A percentile compares a stretch with the other conserved stretches of the same genome.
Conservation (phyloP, 1,140 invertebrate genomes). For the Drosophila trapezifrons region DNA sequence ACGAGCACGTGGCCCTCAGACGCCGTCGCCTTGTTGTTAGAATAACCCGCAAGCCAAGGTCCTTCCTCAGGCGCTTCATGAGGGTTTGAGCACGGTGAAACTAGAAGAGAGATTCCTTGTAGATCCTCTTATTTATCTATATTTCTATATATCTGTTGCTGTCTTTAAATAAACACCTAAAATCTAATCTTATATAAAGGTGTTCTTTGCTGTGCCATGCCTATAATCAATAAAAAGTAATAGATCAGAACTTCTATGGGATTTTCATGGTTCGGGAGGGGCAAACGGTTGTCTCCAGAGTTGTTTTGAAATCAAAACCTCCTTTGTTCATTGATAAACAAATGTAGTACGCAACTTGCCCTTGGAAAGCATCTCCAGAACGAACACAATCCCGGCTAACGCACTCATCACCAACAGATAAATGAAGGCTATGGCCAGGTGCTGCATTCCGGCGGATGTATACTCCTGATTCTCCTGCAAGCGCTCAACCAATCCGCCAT, state of each 20-base stretch:
- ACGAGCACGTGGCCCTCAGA: conserved; percentile 12
- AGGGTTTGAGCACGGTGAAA: background rate
- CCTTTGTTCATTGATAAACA: background rate
- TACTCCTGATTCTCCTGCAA: conserved; percentile 50
- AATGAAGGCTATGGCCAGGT: conserved; percentile 67
- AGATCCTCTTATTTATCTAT: background rate
- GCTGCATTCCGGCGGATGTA: conserved; percentile 59
- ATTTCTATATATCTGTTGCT: too few species aligned
- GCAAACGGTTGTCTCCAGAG: too few species aligned
- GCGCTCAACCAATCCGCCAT: conserved; percentile 62
- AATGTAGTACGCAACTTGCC: background rate
- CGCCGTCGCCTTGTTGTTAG: conserved; percentile 1
- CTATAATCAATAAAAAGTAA: background rate
- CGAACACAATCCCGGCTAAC: conserved; percentile 35
- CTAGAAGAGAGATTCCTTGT: background rate
- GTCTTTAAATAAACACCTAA: too few species aligned
- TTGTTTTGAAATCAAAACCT: too few species aligned
- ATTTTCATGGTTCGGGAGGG: background rate
- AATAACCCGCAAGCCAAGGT: conserved; percentile 6
- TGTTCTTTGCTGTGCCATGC: too few species aligned
- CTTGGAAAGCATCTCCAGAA: conserved; percentile 37
- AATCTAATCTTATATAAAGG: too few species aligned
- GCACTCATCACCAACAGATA: conserved; percentile 48
- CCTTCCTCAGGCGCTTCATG: conserved; percentile 39
- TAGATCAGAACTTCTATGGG: background rate